Evolutionary conservation across 2,113 vertebrate genomes (phyloP).

Genomic region (Cottus gobio): DNA sequence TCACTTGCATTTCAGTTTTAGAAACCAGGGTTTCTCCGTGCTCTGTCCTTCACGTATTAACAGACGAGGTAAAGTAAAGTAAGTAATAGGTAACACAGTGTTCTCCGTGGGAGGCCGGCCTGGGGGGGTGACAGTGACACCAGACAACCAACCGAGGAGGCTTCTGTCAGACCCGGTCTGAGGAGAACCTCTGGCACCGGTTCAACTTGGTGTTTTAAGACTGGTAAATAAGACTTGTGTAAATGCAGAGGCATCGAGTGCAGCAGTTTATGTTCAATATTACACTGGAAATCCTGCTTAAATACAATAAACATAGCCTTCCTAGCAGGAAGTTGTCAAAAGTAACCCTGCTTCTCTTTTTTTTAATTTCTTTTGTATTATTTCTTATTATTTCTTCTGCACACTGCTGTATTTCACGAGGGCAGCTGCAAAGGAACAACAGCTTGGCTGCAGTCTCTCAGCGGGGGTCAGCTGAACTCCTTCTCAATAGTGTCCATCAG

Average conservation of each 20-base stretch:
- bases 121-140: conserved; percentile 45
- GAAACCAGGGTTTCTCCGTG: not conserved
- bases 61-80: conserved; percentile 20
- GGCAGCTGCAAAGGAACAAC: not conserved
- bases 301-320: conserved; percentile 17
- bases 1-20: not conserved
- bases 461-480: conserved; percentile 79
- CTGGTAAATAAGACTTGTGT: conserved; percentile 53
- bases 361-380: not conserved
- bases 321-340: conserved; percentile 43
- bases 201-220: conserved; percentile 28
- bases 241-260: conserved; percentile 1
- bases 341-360: conserved; percentile 40
- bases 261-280: not conserved
- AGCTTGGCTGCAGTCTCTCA: not conserved
- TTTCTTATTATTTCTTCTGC: not conserved
- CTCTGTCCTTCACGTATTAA: conserved; percentile 29
- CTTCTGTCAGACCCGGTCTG: conserved; percentile 12
- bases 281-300: conserved; percentile 11
- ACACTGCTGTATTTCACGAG: not conserved
- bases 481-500: conserved; percentile 85
- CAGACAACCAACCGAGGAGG: conserved; percentile 38
- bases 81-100: conserved; percentile 39
- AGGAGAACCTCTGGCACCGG: conserved; percentile 26
- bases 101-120: conserved; percentile 25